Evolutionary conservation across 1,140 invertebrate species (phyloP).

Genomic region (Meloidogyne chitwoodi): DNA sequence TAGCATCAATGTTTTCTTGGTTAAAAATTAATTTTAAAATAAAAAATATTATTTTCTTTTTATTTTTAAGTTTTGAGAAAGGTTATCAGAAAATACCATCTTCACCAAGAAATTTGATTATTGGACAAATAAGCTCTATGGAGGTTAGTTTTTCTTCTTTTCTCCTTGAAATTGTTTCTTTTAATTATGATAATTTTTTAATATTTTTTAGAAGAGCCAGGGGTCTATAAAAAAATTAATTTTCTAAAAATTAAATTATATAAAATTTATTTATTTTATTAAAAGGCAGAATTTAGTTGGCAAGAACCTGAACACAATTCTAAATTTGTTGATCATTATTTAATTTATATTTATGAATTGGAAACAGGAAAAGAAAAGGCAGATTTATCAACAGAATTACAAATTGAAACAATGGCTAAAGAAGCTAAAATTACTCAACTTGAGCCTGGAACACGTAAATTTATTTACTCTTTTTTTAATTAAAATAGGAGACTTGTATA

Average conservation of each 20-base stretch:
- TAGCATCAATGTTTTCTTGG: constrained; percentile 14
- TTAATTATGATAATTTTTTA: not conserved
- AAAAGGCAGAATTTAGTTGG: constrained; percentile 13
- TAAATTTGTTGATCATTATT: constrained; percentile 17
- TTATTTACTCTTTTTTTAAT: not conserved
- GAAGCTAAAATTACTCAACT: not conserved
- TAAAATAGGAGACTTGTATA: too few relatives aligned
- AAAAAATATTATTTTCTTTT: not conserved
- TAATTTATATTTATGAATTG: constrained; percentile 12
- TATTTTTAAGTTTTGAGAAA: constrained; percentile 7
- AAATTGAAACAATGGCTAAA: not conserved
- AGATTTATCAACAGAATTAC: constrained; percentile 1
- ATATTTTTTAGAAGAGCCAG: not conserved
- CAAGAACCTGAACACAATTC: constrained; percentile 15
- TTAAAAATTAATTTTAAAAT: not conserved
- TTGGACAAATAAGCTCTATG: constrained; percentile 5
- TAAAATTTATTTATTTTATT: not conserved
- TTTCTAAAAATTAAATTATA: not conserved
- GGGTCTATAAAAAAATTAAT: not conserved
- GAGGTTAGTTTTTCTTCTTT: not conserved
- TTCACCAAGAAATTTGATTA: not conserved
- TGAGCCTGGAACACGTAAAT: constrained; percentile 16
- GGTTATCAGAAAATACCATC: constrained; percentile 15
- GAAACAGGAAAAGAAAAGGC: not conserved
- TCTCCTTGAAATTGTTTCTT: too few relatives aligned